Evolutionary conservation across 2,888 invertebrate genomes (phyloP), one percentile per base, ranked within the genome.

Genomic region (Tiliacea citrago): DNA sequence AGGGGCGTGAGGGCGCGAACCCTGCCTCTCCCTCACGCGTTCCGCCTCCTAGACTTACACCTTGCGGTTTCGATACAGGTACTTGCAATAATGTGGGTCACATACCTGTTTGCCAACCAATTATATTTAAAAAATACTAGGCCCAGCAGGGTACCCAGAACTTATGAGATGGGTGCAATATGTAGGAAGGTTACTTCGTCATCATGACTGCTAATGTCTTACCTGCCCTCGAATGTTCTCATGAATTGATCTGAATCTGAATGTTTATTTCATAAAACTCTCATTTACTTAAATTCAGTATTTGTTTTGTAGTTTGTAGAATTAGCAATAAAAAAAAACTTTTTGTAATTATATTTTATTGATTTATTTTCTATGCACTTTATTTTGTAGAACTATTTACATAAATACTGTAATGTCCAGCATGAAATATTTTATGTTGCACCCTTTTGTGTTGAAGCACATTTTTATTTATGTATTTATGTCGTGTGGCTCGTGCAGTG

Each of bases 401-500:
- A 10, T 24, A 51, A 47, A 13, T 63, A 29, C 51, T 42, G 63
- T 67, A 61, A 53, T 51, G 42, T 57, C 12, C 16, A 61, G 75
- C 83, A 83, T 87, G 87, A 58, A 55, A 42, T 73, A 83, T 82
- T 84, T 79, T 73, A 69, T 66, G 67, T 81, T 49, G 79, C 83
- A 84, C 82, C 18, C 39, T 77, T 66, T 73, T 76, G 70, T 35
- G 49, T 53, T 16, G 51, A 51, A 51, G 51, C 66, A 53, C 66
- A 35, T 66, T 53, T 51, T 53, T 66, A 66, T 66, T 53, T 66
- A 66, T 85, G 77, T 90, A 88, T 90, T 79, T 90, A 90, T 84
- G 87, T 88, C 88, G 87, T 86, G 83, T 88, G 84, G 75, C 72
- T 68, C 74, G 82, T 86, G 88, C 94, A 95, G 95, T 93, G 91